Evolutionary conservation across 2,113 vertebrate species (phyloP).

Genomic region (Hippocampus zosterae): DNA sequence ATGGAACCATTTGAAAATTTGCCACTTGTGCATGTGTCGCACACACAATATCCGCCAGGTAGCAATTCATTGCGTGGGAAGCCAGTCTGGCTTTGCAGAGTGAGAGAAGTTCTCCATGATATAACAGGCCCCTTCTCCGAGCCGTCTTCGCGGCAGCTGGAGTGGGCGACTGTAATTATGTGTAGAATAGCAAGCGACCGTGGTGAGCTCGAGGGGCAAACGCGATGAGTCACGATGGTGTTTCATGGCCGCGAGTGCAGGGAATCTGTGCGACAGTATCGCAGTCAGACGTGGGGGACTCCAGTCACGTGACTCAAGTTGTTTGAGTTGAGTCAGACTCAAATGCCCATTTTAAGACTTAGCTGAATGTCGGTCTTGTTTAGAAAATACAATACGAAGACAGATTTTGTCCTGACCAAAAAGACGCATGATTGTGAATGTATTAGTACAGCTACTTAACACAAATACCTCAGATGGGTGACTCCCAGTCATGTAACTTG

Average conservation of each 20-base stretch:
- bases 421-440: too few relatives aligned
- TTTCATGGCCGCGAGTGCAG: slow-evolving; percentile 23
- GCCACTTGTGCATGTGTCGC: background rate
- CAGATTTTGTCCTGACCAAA: too few relatives aligned
- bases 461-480: too few relatives aligned
- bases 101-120: slow-evolving; percentile 15
- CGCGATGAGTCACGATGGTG: slow-evolving; percentile 56
- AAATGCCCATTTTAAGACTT: too few relatives aligned
- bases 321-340: too few relatives aligned
- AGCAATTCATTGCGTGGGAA: background rate
- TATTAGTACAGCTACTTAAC: too few relatives aligned
- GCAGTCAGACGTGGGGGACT: background rate
- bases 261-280: slow-evolving; percentile 2
- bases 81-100: slow-evolving; percentile 6
- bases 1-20: background rate
- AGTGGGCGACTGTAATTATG: slow-evolving; percentile 54
- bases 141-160: slow-evolving; percentile 42
- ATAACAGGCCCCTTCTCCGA: slow-evolving; percentile 28
- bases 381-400: too few relatives aligned
- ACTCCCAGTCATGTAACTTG: too few relatives aligned
- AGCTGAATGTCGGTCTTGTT: too few relatives aligned
- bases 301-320: background rate
- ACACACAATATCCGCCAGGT: background rate
- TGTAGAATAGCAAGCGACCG: slow-evolving; percentile 45
- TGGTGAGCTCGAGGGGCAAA: slow-evolving; percentile 33